Evolutionary conservation across 2,888 invertebrate genomes (phyloP).

Genomic region (Diarsia brunnea): DNA sequence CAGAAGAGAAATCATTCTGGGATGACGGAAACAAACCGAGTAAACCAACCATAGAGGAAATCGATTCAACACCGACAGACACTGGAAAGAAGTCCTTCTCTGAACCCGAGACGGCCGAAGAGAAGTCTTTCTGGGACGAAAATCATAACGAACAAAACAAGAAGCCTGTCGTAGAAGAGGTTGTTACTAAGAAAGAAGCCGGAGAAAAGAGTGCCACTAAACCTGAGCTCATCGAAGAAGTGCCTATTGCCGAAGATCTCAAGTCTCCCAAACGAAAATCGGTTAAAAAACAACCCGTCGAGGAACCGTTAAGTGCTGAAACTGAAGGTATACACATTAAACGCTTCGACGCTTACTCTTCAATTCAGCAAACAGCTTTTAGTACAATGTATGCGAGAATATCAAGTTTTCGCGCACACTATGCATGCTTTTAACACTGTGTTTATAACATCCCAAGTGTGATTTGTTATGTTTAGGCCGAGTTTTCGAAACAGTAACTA

Average conservation of each 20-base stretch:
- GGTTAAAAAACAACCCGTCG: slow-evolving; percentile 84
- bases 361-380: slow-evolving; percentile 86
- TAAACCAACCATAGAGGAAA: slow-evolving; percentile 70
- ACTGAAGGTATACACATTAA: slow-evolving; percentile 86
- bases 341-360: slow-evolving; percentile 82
- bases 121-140: slow-evolving; percentile 85
- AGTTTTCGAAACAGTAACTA: slow-evolving; percentile 90
- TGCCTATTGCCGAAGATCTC: slow-evolving; percentile 80
- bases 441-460: slow-evolving; percentile 88
- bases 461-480: slow-evolving; percentile 90
- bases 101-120: slow-evolving; percentile 79
- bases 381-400: slow-evolving; percentile 74
- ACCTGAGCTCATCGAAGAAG: slow-evolving; percentile 83
- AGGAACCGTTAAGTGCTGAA: slow-evolving; percentile 89
- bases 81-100: slow-evolving; percentile 78
- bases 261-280: slow-evolving; percentile 86
- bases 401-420: slow-evolving; percentile 79
- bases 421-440: slow-evolving; percentile 87
- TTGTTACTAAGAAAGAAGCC: slow-evolving; percentile 75
- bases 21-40: slow-evolving; percentile 70
- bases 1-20: slow-evolving; percentile 77
- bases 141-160: slow-evolving; percentile 81
- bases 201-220: slow-evolving; percentile 80
- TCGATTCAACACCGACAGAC: slow-evolving; percentile 69
- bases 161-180: slow-evolving; percentile 78